Conservation (phyloP, 2,888 invertebrate genomes). For the Galeruca laticollis region DNA sequence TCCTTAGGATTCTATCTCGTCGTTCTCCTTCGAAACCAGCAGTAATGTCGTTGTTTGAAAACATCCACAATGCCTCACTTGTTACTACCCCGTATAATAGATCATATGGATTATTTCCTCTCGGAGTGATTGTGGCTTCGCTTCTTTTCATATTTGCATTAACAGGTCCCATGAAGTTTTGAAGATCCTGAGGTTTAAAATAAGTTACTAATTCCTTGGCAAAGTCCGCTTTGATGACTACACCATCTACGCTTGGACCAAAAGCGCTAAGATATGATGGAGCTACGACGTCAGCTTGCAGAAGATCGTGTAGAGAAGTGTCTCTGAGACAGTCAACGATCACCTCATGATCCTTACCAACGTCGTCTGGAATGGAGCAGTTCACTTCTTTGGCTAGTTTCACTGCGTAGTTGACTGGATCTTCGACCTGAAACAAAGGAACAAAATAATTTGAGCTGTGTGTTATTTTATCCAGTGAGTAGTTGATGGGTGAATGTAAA, state of each 20-base stretch:
- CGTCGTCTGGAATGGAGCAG: conserved; percentile 84
- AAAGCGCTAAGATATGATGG: conserved; percentile 89
- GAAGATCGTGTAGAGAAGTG: conserved; percentile 78
- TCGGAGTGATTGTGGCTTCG: conserved; percentile 71
- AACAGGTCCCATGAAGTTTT: conserved; percentile 73
- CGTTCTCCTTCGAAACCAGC: conserved; percentile 90
- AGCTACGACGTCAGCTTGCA: conserved; percentile 81
- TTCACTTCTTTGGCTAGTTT: conserved; percentile 85
- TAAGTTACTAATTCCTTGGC: conserved; percentile 83
- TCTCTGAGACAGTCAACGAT: conserved; percentile 88
- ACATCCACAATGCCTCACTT: conserved; percentile 92
- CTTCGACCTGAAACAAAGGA: conserved; percentile 70
- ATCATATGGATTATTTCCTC: conserved; percentile 79
- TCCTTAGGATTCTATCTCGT: conserved; percentile 87
- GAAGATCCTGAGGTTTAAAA: conserved; percentile 75
- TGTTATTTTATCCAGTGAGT: too few species aligned
- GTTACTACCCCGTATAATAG: conserved; percentile 92
- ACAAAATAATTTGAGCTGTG: not conserved
- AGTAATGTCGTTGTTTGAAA: conserved; percentile 85
- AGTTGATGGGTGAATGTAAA: too few species aligned
- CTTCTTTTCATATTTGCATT: conserved; percentile 74
- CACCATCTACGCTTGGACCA: conserved; percentile 96
- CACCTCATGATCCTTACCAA: conserved; percentile 83
- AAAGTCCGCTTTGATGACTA: conserved; percentile 90
- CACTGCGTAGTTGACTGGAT: conserved; percentile 84